Base-by-base conservation (phyloP, 2,113 vertebrate genomes). In the Pavo muticus region DNA sequence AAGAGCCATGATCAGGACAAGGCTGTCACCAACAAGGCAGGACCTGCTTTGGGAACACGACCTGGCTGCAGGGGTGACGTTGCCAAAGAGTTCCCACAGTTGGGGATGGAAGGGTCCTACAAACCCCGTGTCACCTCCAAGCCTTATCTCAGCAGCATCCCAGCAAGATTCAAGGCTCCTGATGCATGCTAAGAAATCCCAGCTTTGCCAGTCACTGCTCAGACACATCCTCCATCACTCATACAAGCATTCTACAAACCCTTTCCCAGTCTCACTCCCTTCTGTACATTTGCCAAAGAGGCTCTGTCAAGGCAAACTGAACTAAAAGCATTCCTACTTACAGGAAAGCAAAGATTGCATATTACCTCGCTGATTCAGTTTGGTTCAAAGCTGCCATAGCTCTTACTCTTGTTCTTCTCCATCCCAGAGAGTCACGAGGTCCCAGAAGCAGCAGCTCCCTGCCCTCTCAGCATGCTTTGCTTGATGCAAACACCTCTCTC, bases 211-310 rank as follows among this genome's bases (percentile, higher is more conserved):
- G 3, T 7, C 45, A 19, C n/a, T 57, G 64, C 52, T 65, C 29
- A 35, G 73, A 76, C 14, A 32, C 56, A 59, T 59, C 32, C 32
- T 20, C 56, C 56, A 23, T 37, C 61, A 69, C 47, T 61, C 16
- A n/a, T 39, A 20, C 5, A 25, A 75, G 15, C 21, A 20, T 6
- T 1, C 0, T 11, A 29, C 29, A 35, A 77, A 76, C 14, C 14
- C 30, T 61, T 48, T 25, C 37, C 37, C 3, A 1, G 45, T 50
- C n/a, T 37, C 0, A 0, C 4, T 54, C 7, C 6, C 2, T 37
- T 4, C 6, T 4, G 8, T 5, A 42, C 27, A 10, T 45, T 16
- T 75, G 39, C 52, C 78, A 44, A 81, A 77, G 20, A 40, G 27
- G 35, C 11, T 70, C 50, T 87, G 24, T 8, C 59, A 77, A 68